Percentiles rank a stretch among this genome's conserved stretches.
phyloP scores from a whole-genome alignment of 2,888 invertebrate genomes.

The Drosophila macrospina region DNA sequence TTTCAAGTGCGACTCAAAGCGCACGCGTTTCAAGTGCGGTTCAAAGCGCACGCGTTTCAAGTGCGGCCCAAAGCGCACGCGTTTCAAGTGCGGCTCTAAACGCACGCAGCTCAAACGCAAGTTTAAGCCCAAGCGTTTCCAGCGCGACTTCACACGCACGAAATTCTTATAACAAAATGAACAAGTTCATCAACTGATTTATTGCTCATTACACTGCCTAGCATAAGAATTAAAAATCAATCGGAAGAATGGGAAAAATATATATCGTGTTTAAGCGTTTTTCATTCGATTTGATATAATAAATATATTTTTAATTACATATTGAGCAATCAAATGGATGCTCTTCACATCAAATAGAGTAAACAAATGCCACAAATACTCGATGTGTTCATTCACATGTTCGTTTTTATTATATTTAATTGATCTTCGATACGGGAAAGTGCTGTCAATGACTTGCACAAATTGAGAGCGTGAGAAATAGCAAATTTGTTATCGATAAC shows the following conservation, averaged over 20 bases:
- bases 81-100: no score
- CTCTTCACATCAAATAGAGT: background rate
- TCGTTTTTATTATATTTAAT: background rate
- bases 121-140: conserved; percentile 3
- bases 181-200: background rate
- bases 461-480: background rate
- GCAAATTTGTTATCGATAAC: conserved; percentile 26
- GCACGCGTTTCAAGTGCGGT: conserved; percentile 13
- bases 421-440: background rate
- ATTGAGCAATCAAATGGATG: background rate
- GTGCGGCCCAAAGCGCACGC: background rate
- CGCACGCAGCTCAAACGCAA: no score
- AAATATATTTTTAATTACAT: background rate
- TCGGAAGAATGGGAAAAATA: background rate
- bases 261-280: background rate
- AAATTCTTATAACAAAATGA: no score
- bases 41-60: no score
- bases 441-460: conserved; percentile 26
- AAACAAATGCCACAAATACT: background rate
- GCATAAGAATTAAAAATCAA: background rate
- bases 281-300: background rate
- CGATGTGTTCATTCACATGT: background rate
- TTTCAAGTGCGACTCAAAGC: no score
- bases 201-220: background rate
- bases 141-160: no score